Evolutionary conservation across 2,113 vertebrate genomes (phyloP).

Genomic region (Castor canadensis): DNA sequence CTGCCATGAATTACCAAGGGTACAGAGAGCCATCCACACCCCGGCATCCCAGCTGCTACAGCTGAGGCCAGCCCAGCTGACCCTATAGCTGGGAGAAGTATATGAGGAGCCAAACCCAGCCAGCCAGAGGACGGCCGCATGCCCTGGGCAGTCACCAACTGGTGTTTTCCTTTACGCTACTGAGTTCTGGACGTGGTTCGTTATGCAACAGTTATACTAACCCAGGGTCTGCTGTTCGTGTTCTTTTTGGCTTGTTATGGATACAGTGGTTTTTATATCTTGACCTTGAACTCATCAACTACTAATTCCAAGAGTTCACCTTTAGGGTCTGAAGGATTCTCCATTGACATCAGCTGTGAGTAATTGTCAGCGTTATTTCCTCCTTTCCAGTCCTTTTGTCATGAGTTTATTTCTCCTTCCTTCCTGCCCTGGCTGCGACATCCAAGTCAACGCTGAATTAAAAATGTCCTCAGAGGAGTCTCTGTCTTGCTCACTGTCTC

Average conservation of each 20-base stretch:
- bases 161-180: neutral
- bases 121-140: too few relatives aligned
- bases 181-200: neutral
- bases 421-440: neutral
- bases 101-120: neutral
- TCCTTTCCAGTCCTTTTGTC: neutral
- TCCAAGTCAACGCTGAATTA: neutral
- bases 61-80: neutral
- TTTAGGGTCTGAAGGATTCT: neutral
- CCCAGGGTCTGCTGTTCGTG: neutral
- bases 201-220: neutral
- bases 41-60: too few relatives aligned
- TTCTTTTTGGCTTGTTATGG: neutral
- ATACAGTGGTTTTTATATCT: neutral
- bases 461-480: accelerated
- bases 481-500: neutral
- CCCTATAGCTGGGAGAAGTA: neutral
- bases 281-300: neutral
- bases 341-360: too few relatives aligned
- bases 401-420: neutral
- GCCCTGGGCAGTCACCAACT: too few relatives aligned
- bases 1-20: neutral
- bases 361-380: neutral
- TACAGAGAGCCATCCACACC: neutral
- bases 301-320: neutral